Evolutionary conservation across 2,888 invertebrate species (phyloP), one percentile per base, ranked within the genome.

Genomic region (Latrodectus hesperus): DNA sequence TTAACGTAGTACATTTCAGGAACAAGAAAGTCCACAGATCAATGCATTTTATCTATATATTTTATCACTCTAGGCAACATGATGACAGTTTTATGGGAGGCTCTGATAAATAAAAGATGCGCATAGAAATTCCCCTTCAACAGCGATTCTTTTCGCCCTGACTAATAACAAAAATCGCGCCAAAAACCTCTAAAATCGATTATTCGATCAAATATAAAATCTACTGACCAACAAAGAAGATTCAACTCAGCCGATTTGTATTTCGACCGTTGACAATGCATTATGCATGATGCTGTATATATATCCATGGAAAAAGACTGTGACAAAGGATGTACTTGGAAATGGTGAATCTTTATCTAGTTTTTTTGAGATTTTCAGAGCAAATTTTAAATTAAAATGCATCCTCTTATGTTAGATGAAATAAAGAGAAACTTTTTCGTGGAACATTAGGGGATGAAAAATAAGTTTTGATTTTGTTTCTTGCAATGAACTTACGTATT

Each of bases 331-430:
- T 53, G 51, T 78, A 81, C 74, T 81, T 53, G 73, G 17, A 81
- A 81, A 81, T 74, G 81, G 81, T 52, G 74, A 73, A 73, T 81
- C 74, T 81, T 80, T 80, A 64, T 49, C 71, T 64, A 65, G 73
- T 74, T 74, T 74, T 81, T 60, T 60, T 60, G 4, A 16, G n/a
- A n/a, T 12, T 60, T 60, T 26, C 74, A 16, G 73, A 22, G 82
- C 53, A 82, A 82, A 82, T 82, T 82, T 82, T 82, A 82, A 82
- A 82, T 82, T 82, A 82, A 82, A 82, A 82, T 82, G 82, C 82
- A 82, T 82, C 68, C 82, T 82, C 55, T 82, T 75, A 60, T 67
- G 81, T 73, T 70, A 22, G 65, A 53, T 72, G 51, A 81, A 81
- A 81, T 81, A 81, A 73, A 81, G 38, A 80, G 71, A 80, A 68